Percentiles rank a stretch among this genome's conserved stretches.
These are phyloP conservation scores for Poeciliopsis occidentalis DNA, from an alignment of 2,113 vertebrate species.

Conservation along the genomic window DNA sequence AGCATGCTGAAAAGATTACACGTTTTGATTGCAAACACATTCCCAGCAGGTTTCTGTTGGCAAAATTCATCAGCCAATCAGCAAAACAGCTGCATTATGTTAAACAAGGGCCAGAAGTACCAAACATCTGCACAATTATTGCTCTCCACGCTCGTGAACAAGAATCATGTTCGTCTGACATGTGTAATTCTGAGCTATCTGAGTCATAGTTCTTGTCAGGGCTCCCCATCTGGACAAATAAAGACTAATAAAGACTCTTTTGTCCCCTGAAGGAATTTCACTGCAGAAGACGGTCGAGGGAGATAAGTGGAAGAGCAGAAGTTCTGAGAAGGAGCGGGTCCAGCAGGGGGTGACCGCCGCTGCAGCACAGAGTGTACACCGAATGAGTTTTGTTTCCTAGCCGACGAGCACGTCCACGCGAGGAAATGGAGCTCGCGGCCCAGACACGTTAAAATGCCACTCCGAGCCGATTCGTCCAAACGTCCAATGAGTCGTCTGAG, in stretches of 20 bases:
- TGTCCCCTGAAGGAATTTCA: background rate
- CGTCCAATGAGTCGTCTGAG: slow-evolving; percentile 50
- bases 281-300: background rate
- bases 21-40: slow-evolving; percentile 60
- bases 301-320: background rate
- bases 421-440: slow-evolving; percentile 58
- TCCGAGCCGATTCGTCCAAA: slow-evolving; percentile 34
- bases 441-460: slow-evolving; percentile 50
- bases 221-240: slow-evolving; percentile 22
- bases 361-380: slow-evolving; percentile 7
- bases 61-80: slow-evolving; percentile 67
- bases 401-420: slow-evolving; percentile 33
- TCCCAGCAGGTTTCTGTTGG: slow-evolving; percentile 56
- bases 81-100: slow-evolving; percentile 62
- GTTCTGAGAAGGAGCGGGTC: background rate
- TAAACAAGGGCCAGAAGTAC: slow-evolving; percentile 51
- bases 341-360: background rate
- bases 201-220: slow-evolving; percentile 29
- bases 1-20: slow-evolving; percentile 57
- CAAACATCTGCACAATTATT: slow-evolving; percentile 69
- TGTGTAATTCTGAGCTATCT: slow-evolving; percentile 32
- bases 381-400: slow-evolving; percentile 65
- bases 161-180: slow-evolving; percentile 52
- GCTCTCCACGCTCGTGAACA: slow-evolving; percentile 42
- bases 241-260: slow-evolving; percentile 24